Evolutionary conservation across 2,113 vertebrate species (phyloP), one percentile per base, ranked within the genome.

Genomic region (Heliornis fulica): DNA sequence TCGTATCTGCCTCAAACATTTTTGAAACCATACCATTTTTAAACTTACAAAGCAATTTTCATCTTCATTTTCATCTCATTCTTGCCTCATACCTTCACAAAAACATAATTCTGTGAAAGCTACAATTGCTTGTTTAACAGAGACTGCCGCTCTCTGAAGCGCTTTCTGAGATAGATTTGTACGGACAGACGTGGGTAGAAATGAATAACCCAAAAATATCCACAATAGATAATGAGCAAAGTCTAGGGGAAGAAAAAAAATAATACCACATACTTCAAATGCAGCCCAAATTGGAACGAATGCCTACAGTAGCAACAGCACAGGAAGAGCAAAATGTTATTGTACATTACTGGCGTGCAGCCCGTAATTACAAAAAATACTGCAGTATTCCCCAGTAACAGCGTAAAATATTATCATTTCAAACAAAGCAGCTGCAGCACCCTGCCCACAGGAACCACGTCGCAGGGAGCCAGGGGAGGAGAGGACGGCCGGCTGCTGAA

Each of bases 281-380:
- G 65, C 80, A 95, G 79, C 79, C 92, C 80, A 81, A 93, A 88
- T 92, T 92, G 96, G 94, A 96, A 94, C 2, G 25, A 94, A 90
- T 90, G 86, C 80, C 86, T 92, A 90, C 94, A 94, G 94, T 91
- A 96, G 96, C 96, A 93, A 95, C 64, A 90, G 94, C 77, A 89
- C 88, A 93, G 96, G 91, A 94, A 96, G 90, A 96, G 96, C 92
- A 96, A 96, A 97, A 96, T 92, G 80, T 96, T 95, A 92, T 90
- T 95, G 94, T 84, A 90, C 77, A 45, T 92, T 94, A 86, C 77
- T 97, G 96, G 93, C 93, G 32, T 6, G n/a, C 48, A 68, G 90
- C 93, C 94, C 36, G 2, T 41, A 56, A 78, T 84, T 78, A 96
- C 93, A 96, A 93, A 96, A 95, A 87, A 92, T 95, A 83, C 80